phyloP scores from a whole-genome alignment of 2,113 vertebrate species.

The Periophthalmus modestus region DNA sequence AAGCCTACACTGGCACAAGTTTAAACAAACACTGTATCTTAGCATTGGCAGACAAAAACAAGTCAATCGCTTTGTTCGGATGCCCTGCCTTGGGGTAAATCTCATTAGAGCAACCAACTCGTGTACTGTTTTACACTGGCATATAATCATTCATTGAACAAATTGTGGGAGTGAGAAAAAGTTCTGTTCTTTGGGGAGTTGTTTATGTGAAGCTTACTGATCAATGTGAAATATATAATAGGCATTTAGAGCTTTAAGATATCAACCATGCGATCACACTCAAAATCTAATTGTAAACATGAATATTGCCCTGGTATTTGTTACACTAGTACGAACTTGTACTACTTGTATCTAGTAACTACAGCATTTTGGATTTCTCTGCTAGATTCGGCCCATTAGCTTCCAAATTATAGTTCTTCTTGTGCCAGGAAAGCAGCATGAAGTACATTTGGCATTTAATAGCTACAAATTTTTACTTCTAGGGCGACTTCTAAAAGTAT shows the following conservation, averaged over 20 bases:
- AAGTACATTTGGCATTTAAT: too few species aligned
- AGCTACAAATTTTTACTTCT: too few species aligned
- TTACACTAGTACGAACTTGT: too few species aligned
- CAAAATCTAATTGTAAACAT: too few species aligned
- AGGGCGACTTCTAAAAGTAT: neutral
- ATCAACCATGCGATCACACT: too few species aligned
- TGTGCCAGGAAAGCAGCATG: too few species aligned
- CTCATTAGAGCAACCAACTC: conserved; percentile 42
- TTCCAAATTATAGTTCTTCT: too few species aligned
- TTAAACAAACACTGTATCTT: neutral
- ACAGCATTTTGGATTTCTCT: too few species aligned
- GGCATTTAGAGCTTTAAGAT: neutral
- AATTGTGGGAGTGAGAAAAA: neutral
- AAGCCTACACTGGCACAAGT: conserved; percentile 27
- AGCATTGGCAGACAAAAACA: conserved; percentile 27
- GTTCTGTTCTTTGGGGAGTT: neutral
- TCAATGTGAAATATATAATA: neutral
- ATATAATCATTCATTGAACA: neutral
- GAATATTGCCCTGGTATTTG: too few species aligned
- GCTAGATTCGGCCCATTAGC: too few species aligned
- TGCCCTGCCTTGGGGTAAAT: conserved; percentile 29
- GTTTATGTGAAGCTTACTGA: neutral
- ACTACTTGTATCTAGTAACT: too few species aligned
- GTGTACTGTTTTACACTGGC: conserved; percentile 3
- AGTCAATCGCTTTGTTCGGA: conserved; percentile 42